A percentile compares a stretch with the other conserved stretches of the same genome.
Conservation (phyloP, 2,888 invertebrate species). For the Ormyrus pomaceus region DNA sequence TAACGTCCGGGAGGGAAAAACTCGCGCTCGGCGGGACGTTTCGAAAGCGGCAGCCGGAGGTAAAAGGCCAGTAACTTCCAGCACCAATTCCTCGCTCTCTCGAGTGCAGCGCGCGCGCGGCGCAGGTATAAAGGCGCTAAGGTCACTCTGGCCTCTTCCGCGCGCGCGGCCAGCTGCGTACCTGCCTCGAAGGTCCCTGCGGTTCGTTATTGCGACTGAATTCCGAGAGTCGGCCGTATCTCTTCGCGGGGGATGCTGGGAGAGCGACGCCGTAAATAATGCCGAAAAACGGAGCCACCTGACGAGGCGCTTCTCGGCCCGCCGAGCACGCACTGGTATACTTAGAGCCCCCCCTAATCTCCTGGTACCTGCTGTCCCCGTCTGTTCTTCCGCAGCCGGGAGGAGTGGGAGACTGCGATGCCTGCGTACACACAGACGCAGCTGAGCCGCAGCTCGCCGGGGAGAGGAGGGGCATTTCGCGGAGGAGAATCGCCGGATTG, state of each 20-base stretch:
- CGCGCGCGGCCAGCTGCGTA: background rate
- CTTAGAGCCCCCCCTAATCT: constrained; percentile 38
- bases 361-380: background rate
- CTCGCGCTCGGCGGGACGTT: background rate
- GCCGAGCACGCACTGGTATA: constrained; percentile 52
- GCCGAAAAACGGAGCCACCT: constrained; percentile 29
- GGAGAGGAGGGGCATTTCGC: background rate
- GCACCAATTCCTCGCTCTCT: background rate
- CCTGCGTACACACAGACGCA: background rate
- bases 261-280: constrained; percentile 21
- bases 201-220: constrained; percentile 25
- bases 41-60: background rate
- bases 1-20: background rate
- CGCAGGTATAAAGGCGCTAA: constrained; percentile 24
- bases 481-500: background rate
- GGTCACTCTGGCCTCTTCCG: constrained; percentile 2
- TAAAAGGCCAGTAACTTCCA: background rate
- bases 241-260: background rate
- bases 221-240: constrained; percentile 11
- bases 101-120: background rate
- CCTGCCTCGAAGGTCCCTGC: constrained; percentile 15
- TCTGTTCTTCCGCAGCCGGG: background rate
- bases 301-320: constrained; percentile 48
- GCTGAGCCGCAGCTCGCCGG: background rate
- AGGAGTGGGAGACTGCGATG: background rate